Conservation (phyloP, 2,888 invertebrate genomes). For the Aricia artaxerxes region DNA sequence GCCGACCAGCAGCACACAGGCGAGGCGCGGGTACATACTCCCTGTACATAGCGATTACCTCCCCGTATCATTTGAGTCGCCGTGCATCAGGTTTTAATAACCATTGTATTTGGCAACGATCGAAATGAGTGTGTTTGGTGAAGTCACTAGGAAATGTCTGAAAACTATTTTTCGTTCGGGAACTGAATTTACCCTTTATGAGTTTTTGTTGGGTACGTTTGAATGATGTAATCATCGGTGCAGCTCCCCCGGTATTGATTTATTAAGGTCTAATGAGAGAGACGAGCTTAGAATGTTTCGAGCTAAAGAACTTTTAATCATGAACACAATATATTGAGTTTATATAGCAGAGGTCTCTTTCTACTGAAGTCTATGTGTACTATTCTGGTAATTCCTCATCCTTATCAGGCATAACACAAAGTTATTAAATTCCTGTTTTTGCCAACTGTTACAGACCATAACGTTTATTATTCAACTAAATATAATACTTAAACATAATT, state of each 20-base stretch:
- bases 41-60: slow-evolving; percentile 46
- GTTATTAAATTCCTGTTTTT: background rate
- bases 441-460: background rate
- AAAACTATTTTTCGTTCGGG: slow-evolving; percentile 56
- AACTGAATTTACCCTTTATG: slow-evolving; percentile 50
- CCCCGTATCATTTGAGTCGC: slow-evolving; percentile 61
- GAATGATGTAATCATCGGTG: slow-evolving; percentile 2
- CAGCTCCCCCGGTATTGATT: slow-evolving; percentile 12
- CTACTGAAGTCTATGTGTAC: background rate
- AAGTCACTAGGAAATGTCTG: slow-evolving; percentile 62
- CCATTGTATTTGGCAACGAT: slow-evolving; percentile 79
- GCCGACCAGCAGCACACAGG: slow-evolving; percentile 68
- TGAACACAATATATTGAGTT: background rate
- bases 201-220: slow-evolving; percentile 40
- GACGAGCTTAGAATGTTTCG: background rate
- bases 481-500: background rate
- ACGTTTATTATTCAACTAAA: background rate
- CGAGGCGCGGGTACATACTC: slow-evolving; percentile 41
- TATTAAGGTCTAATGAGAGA: slow-evolving; percentile 3
- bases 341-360: background rate
- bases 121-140: slow-evolving; percentile 73
- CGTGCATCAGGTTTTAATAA: slow-evolving; percentile 74
- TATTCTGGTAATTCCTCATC: background rate
- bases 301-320: background rate
- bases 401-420: background rate